Evolutionary conservation across 2,888 invertebrate genomes (phyloP).

Genomic region (Seladonia tumulorum): DNA sequence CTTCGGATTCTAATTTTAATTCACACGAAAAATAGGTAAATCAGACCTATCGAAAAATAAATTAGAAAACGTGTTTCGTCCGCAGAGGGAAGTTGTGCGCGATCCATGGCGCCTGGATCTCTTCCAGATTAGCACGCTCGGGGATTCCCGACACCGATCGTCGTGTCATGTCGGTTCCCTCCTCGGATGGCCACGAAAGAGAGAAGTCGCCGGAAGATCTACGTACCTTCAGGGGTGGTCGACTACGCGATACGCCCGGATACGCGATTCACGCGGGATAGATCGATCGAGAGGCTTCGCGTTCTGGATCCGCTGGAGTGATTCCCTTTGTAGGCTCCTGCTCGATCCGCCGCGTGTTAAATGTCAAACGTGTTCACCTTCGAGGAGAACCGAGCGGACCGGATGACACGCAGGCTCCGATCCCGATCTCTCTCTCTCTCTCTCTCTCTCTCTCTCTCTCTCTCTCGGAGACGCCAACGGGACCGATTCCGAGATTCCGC

Average conservation of each 20-base stretch:
- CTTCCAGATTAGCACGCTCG: constrained; percentile 36
- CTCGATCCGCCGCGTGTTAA: constrained; percentile 46
- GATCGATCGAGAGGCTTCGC: constrained; percentile 51
- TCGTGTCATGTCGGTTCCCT: constrained; percentile 1
- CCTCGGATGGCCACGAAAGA: constrained; percentile 9
- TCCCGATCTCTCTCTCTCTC: too few species aligned
- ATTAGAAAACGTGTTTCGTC: too few species aligned
- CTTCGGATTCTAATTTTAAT: too few species aligned
- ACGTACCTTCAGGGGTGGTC: constrained; percentile 59
- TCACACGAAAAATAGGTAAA: too few species aligned
- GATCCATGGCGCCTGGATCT: constrained; percentile 31
- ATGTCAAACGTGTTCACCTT: constrained; percentile 44
- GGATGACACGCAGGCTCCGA: constrained; percentile 13
- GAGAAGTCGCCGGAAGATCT: constrained; percentile 43
- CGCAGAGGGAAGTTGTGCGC: neutral
- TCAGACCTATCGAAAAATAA: too few species aligned
- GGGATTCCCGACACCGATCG: constrained; percentile 17
- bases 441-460: neutral
- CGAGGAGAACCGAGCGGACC: constrained; percentile 25
- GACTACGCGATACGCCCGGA: constrained; percentile 43
- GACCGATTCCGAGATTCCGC: neutral
- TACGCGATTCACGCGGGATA: constrained; percentile 57
- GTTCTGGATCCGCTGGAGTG: constrained; percentile 36
- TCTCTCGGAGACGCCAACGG: neutral
- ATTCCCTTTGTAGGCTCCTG: constrained; percentile 45